These are phyloP conservation scores for Trissolcus japonicus DNA, from an alignment of 2,888 invertebrate genomes.

Conservation along the genomic window DNA sequence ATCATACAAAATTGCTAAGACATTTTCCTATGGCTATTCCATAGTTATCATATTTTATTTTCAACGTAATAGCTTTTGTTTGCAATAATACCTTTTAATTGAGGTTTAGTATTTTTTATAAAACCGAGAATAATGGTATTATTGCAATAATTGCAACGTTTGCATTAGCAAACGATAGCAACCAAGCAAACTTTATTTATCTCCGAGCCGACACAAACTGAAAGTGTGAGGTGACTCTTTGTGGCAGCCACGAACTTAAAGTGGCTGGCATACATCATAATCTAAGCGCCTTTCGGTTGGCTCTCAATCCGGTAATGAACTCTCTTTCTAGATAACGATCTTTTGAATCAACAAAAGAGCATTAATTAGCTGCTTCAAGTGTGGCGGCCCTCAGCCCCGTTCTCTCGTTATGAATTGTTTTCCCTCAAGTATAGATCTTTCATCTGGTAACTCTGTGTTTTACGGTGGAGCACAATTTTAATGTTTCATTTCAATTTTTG, in stretches of 20 bases:
- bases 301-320: conserved; percentile 55
- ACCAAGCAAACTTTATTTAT: conserved; percentile 43
- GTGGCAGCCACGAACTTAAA: conserved; percentile 53
- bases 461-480: conserved; percentile 44
- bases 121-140: no score
- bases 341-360: conserved; percentile 56
- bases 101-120: no score
- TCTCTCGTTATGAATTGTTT: conserved; percentile 45
- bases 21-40: no score
- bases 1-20: no score
- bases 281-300: conserved; percentile 51
- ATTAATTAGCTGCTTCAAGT: conserved; percentile 58
- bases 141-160: no score
- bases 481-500: conserved; percentile 39
- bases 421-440: conserved; percentile 50
- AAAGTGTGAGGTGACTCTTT: conserved; percentile 51
- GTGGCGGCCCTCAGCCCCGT: conserved; percentile 20
- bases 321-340: conserved; percentile 55
- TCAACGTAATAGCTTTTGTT: no score
- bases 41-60: no score
- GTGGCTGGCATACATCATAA: conserved; percentile 57
- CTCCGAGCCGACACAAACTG: conserved; percentile 25
- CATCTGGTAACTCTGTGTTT: conserved; percentile 36
- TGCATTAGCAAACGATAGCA: conserved; percentile 36
- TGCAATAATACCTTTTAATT: no score